A percentile compares a stretch with the other conserved stretches of the same genome.
Conservation (phyloP, 2,888 invertebrate genomes). For the Sialis fuliginosa region DNA sequence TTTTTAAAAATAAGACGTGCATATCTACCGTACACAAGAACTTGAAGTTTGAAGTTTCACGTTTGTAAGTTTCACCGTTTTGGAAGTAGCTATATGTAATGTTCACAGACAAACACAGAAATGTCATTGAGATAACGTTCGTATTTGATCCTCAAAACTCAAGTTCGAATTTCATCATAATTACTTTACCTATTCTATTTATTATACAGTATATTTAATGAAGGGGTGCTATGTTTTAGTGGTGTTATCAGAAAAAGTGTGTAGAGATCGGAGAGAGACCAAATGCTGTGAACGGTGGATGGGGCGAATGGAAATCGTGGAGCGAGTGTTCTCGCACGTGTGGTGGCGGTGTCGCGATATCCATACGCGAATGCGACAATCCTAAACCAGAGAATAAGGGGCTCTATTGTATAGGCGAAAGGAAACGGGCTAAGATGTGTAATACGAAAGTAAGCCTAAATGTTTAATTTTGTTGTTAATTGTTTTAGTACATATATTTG, state of each 20-base stretch:
- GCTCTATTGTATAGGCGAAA: slow-evolving; percentile 42
- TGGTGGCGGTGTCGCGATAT: slow-evolving; percentile 39
- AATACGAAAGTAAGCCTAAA: slow-evolving; percentile 28
- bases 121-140: too few species aligned
- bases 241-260: slow-evolving; percentile 46
- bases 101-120: too few species aligned
- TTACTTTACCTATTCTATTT: too few species aligned
- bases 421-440: slow-evolving; percentile 40
- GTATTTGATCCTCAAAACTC: too few species aligned
- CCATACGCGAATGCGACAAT: slow-evolving; percentile 41
- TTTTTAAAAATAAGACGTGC: too few species aligned
- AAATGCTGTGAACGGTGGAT: slow-evolving; percentile 41
- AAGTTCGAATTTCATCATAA: too few species aligned
- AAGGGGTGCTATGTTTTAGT: slow-evolving; percentile 23
- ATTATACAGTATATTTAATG: too few species aligned
- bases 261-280: slow-evolving; percentile 40
- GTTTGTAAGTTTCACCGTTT: too few species aligned
- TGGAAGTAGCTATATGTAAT: too few species aligned
- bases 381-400: slow-evolving; percentile 43
- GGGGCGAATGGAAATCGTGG: slow-evolving; percentile 45
- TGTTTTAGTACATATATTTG: too few species aligned
- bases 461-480: neutral
- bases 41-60: too few species aligned
- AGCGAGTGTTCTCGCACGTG: slow-evolving; percentile 40
- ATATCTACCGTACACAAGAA: too few species aligned